A percentile compares a stretch with the other conserved stretches of the same genome.
Conservation (phyloP, 2,113 vertebrate species). For the Nematolebias whitei region DNA sequence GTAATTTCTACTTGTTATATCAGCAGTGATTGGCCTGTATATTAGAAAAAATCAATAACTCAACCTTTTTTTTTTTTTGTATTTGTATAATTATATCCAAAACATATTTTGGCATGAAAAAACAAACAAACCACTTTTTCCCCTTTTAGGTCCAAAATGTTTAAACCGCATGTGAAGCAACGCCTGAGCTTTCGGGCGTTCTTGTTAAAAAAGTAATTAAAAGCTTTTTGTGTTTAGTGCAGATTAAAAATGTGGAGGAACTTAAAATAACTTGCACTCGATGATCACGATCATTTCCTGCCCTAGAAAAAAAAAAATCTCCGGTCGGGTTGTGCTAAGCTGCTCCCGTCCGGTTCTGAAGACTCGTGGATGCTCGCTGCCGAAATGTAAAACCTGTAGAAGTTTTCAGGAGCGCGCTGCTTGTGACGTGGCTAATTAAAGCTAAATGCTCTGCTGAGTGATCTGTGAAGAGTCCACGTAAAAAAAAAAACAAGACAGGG, state of each 20-base stretch:
- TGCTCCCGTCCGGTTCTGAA: slow-evolving; percentile 46
- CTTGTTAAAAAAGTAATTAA: background rate
- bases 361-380: slow-evolving; percentile 20
- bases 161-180: slow-evolving; percentile 49
- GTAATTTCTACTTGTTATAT: slow-evolving; percentile 9
- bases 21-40: slow-evolving; percentile 18
- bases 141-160: slow-evolving; percentile 35
- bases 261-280: background rate
- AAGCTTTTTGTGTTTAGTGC: slow-evolving; percentile 26
- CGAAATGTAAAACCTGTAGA: slow-evolving; percentile 12
- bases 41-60: slow-evolving; percentile 20
- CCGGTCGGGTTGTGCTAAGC: slow-evolving; percentile 7
- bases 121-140: slow-evolving; percentile 18
- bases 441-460: slow-evolving; percentile 39
- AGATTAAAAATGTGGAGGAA: background rate
- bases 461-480: slow-evolving; percentile 8
- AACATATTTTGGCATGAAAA: slow-evolving; percentile 50
- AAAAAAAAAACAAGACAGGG: background rate
- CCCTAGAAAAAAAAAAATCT: slow-evolving; percentile 7
- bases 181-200: slow-evolving; percentile 1
- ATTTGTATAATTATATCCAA: slow-evolving; percentile 36
- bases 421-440: slow-evolving; percentile 44
- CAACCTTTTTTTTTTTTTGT: background rate
- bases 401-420: slow-evolving; percentile 44
- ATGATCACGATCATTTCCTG: background rate